Evolutionary conservation across 2,797 vertebrate species (phyloP), one percentile per base, ranked within the genome.

Genomic region (Dallia pectoralis): DNA sequence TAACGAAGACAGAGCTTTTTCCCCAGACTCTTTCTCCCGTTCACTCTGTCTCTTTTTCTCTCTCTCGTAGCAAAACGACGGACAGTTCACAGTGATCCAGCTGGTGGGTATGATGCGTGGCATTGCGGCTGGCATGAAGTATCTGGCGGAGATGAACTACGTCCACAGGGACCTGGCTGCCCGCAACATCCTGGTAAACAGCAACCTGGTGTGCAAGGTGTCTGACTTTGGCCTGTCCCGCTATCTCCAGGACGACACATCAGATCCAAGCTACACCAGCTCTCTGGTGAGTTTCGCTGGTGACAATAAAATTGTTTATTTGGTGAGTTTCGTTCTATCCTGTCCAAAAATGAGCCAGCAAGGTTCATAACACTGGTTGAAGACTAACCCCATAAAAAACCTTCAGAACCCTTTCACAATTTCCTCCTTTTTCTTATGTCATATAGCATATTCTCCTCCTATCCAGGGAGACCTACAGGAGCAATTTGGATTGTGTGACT

Each of bases 31-130:
- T 56, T 56, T 19, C 51, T 22, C 9, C n/a, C 51, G 25, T 4
- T 59, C 22, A 0, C 70, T 75, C 19, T 25, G 74, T 29, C 18
- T 48, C 27, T 44, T 16, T 22, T 70, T n/a, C n/a, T 44, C 15
- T 77, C 40, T 77, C 64, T 75, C 2, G 0, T 85, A 99, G 97
- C 97, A 99, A 96, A 99, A 99, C 0, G 97, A 99, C 0, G 97
- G 97, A 15, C 97, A 99, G 91, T 99, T 99, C 90, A 99, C 97
- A 0, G 97, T 98, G 74, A 99, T 99, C 92, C 97, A 99, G 91
- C 87, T 99, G 86, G 97, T 99, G 86, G 98, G 97, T 22, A 98
- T 99, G 98, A 94, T 99, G 87, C 91, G 98, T 51, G 98, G 98
- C 27, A 99, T 99, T 9, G 95, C 97, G 0, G 96, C 98, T 0